Base-by-base conservation (phyloP, 1,140 invertebrate species). In the Elysia chlorotica region DNA sequence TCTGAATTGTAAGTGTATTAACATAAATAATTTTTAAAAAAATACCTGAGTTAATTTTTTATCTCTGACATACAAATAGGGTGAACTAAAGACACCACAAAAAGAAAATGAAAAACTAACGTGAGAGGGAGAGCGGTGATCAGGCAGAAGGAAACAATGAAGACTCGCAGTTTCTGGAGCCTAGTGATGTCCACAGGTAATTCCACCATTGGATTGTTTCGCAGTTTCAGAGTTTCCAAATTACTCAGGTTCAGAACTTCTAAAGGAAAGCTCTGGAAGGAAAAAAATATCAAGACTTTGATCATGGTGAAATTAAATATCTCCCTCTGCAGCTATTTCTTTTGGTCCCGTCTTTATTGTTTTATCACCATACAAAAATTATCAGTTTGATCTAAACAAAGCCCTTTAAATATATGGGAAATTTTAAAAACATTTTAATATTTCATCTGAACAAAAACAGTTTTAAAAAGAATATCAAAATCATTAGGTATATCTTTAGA, bases 161-260 rank as follows among this genome's bases (percentile, higher is more conserved):
- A 74, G 0, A 83, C 79, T 33, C 77, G 69, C 0, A 87, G 78
- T 56, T 82, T 82, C 54, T 76, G 77, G 21, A 87, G 74, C 6
- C 74, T 77, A 23, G 74, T 63, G 19, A 87, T 85, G 63, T 84
- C 81, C 10, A 74, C 65, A 14, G 87, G 83, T 6, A 88, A 66
- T n/a, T 85, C 82, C 38, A 76, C 63, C 10, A 88, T 76, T 1
- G 87, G 87, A 73, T 88, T 88, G 67, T 87, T 83, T 23, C 86
- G 65, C 31, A 86, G 68, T 66, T 87, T 87, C 35, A 88, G 65
- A 30, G 82, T 78, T 69, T 85, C 82, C 33, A 88, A 75, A 65
- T 85, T 80, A 28, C 56, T 71, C 2, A 87, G 74, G 21, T 81
- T 76, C 33, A 87, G 59, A 14, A 88, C 75, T 56, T 85, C 83